Conservation (phyloP, 2,113 vertebrate genomes). For the Callospermophilus lateralis region DNA sequence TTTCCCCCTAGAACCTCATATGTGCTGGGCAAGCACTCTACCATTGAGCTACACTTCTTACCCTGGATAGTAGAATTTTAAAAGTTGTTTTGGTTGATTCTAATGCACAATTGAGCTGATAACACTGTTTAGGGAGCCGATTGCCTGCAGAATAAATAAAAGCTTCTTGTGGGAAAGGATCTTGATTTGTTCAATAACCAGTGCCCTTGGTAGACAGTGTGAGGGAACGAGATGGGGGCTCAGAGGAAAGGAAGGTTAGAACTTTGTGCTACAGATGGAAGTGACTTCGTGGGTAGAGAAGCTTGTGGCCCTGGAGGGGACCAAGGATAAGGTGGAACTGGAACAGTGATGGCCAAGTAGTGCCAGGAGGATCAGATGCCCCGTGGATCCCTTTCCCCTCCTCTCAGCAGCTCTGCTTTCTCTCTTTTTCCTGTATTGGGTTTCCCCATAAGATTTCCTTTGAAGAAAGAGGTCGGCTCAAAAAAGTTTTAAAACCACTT, state of each 20-base stretch:
- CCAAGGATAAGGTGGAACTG: not conserved
- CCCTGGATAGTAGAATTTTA: not conserved
- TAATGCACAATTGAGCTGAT: not conserved
- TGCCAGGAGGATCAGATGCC: not conserved
- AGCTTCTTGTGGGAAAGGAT: not conserved
- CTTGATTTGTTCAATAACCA: not conserved
- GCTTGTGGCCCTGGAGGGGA: too few relatives aligned
- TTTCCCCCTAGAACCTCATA: not conserved
- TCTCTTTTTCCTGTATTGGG: not conserved
- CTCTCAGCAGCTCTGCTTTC: not conserved
- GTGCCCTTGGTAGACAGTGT: not conserved
- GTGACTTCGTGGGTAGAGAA: not conserved
- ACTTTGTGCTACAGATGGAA: not conserved
- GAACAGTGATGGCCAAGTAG: not conserved
- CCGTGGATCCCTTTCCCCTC: not conserved
- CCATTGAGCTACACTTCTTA: too few relatives aligned
- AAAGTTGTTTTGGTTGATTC: not conserved
- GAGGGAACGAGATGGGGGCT: not conserved
- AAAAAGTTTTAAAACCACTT: slow-evolving; percentile 45
- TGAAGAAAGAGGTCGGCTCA: slow-evolving; percentile 42
- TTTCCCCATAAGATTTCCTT: slow-evolving; percentile 54
- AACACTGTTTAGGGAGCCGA: not conserved
- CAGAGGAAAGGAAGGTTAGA: not conserved
- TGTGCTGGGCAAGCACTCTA: not conserved
- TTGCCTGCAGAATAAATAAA: not conserved